Conservation (phyloP, 2,113 vertebrate genomes). For the Cochlearius cochlearius region DNA sequence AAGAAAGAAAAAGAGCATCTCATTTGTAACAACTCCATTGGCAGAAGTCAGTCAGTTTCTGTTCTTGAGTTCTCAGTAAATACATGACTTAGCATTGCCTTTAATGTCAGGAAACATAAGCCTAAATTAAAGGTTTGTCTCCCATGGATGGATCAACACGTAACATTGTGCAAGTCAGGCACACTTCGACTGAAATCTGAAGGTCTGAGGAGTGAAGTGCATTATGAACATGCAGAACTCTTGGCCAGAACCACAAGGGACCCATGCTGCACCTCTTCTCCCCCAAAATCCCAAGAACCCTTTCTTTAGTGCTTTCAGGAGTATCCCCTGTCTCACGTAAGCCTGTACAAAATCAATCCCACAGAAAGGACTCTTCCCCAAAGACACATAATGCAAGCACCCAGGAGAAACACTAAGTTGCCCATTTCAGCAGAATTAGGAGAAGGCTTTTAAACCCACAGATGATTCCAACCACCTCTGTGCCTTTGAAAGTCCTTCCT, state of each 20-base stretch:
- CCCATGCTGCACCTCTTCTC: neutral
- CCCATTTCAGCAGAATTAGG: neutral
- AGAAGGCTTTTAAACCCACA: neutral
- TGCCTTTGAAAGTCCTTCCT: neutral
- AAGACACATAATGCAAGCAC: neutral
- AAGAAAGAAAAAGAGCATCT: neutral
- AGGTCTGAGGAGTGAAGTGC: neutral
- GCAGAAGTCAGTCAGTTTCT: neutral
- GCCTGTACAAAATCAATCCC: neutral
- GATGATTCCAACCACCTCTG: neutral
- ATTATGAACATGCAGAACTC: neutral
- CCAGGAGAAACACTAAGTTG: neutral
- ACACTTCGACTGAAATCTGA: neutral
- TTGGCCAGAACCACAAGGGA: neutral
- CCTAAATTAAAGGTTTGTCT: neutral
- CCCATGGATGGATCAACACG: neutral
- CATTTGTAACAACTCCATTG: neutral
- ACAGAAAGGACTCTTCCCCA: neutral
- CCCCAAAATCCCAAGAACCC: neutral
- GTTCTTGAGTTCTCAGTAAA: neutral
- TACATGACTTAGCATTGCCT: neutral
- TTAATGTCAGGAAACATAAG: neutral
- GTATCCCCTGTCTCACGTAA: rapidly evolving
- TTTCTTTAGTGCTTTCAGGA: neutral
- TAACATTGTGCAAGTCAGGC: neutral